phyloP scores from a whole-genome alignment of 2,888 invertebrate species.

The Balanococcus diminutus region DNA sequence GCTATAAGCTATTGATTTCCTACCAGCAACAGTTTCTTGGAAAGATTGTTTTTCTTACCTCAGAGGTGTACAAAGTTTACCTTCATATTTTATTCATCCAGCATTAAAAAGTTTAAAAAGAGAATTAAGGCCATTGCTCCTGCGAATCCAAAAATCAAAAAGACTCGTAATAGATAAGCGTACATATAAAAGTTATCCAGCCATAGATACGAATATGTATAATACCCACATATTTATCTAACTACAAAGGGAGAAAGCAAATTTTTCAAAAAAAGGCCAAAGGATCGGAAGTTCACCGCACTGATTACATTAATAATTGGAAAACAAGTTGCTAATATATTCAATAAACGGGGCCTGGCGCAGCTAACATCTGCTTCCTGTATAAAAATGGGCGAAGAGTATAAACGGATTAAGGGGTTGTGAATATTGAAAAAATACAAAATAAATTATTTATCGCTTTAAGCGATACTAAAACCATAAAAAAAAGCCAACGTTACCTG shows the following conservation, averaged over 20 bases:
- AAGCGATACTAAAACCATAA: constrained; percentile 10
- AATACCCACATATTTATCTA: background rate
- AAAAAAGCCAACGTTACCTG: constrained; percentile 44
- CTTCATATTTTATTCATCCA: constrained; percentile 27
- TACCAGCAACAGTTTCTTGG: constrained; percentile 3
- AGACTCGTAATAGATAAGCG: background rate
- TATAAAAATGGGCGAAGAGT: constrained; percentile 21
- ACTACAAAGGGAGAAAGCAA: background rate
- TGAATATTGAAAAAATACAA: constrained; percentile 46
- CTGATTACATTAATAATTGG: constrained; percentile 20
- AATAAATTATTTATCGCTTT: constrained; percentile 50
- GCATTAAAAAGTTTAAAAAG: constrained; percentile 2
- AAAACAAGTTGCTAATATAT: constrained; percentile 40
- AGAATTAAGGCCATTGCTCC: background rate
- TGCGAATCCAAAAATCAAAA: background rate
- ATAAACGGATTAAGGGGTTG: constrained; percentile 45
- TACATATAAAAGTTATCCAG: background rate
- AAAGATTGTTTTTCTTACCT: no score
- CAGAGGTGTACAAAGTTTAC: background rate
- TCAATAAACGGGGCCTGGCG: constrained; percentile 20
- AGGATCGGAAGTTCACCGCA: constrained; percentile 1
- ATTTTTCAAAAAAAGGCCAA: background rate
- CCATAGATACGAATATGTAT: background rate
- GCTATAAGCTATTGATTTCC: background rate
- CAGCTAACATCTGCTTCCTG: constrained; percentile 37